Evolutionary conservation across 1,140 invertebrate species (phyloP).

Genomic region (Globodera rostochiensis): DNA sequence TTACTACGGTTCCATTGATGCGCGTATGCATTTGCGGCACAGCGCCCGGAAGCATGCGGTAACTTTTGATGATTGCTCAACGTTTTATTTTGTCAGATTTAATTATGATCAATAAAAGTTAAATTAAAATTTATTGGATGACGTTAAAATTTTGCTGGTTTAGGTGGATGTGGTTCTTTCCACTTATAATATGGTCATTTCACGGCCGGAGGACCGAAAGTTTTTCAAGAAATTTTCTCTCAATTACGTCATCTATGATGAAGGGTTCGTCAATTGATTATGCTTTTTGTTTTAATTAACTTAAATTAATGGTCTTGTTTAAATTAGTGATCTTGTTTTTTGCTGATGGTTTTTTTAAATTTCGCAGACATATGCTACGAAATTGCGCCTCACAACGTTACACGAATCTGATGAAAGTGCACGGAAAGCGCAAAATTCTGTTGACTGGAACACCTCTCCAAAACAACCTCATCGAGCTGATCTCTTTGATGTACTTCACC

Average conservation of each 20-base stretch:
- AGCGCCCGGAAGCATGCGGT: conserved; percentile 42
- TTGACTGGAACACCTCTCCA: conserved; percentile 74
- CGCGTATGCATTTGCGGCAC: conserved; percentile 43
- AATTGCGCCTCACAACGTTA: conserved; percentile 91
- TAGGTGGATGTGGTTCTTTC: conserved; percentile 55
- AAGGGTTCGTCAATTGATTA: conserved; percentile 70
- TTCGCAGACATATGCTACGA: conserved; percentile 81
- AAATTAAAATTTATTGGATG: conserved; percentile 16
- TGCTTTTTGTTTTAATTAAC: background rate
- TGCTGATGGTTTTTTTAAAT: too few relatives aligned
- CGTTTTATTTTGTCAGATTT: background rate
- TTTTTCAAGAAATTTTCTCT: conserved; percentile 84
- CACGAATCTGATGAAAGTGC: conserved; percentile 78
- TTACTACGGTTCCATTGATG: conserved; percentile 54
- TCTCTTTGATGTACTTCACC: conserved; percentile 90
- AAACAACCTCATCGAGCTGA: conserved; percentile 91
- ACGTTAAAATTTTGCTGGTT: conserved; percentile 4
- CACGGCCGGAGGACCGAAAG: conserved; percentile 82
- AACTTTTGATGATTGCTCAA: background rate
- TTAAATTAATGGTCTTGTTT: background rate
- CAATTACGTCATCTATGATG: conserved; percentile 91
- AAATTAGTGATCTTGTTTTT: background rate
- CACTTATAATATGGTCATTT: conserved; percentile 70
- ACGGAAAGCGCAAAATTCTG: conserved; percentile 65
- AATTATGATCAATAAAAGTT: background rate